phyloP scores from a whole-genome alignment of 2,888 invertebrate species.

The Ophraella communa region DNA sequence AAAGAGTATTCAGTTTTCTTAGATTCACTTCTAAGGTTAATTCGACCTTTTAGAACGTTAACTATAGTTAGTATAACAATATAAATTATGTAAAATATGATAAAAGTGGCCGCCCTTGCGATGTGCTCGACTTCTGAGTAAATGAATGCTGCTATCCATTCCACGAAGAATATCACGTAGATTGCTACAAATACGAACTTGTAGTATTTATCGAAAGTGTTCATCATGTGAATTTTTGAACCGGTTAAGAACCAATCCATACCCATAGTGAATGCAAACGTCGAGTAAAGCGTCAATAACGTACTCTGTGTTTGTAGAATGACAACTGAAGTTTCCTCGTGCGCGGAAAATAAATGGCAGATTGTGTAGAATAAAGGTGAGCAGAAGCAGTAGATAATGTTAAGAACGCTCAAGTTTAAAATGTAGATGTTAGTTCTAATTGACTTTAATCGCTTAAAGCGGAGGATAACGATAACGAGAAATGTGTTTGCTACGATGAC shows the following conservation, averaged over 20 bases:
- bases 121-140: constrained; percentile 21
- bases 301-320: constrained; percentile 21
- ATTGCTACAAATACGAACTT: constrained; percentile 13
- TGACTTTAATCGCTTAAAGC: constrained; percentile 22
- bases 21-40: constrained; percentile 5
- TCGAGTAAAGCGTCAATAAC: constrained; percentile 17
- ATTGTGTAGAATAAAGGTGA: constrained; percentile 17
- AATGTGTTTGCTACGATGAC: constrained; percentile 27
- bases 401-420: constrained; percentile 19
- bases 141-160: constrained; percentile 23
- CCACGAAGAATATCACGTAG: constrained; percentile 16
- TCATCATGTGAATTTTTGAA: constrained; percentile 12
- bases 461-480: constrained; percentile 24
- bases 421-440: constrained; percentile 24
- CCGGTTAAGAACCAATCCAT: constrained; percentile 30
- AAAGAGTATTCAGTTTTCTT: constrained; percentile 24
- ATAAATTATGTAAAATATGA: constrained; percentile 22
- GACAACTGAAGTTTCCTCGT: background rate
- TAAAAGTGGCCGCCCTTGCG: constrained; percentile 12
- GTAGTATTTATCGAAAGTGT: constrained; percentile 15
- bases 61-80: constrained; percentile 16
- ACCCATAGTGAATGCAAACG: constrained; percentile 20
- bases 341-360: constrained; percentile 9
- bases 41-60: constrained; percentile 22
- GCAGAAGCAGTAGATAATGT: constrained; percentile 18